phyloP scores from a whole-genome alignment of 2,888 invertebrate species.

The Tenodera sinensis region DNA sequence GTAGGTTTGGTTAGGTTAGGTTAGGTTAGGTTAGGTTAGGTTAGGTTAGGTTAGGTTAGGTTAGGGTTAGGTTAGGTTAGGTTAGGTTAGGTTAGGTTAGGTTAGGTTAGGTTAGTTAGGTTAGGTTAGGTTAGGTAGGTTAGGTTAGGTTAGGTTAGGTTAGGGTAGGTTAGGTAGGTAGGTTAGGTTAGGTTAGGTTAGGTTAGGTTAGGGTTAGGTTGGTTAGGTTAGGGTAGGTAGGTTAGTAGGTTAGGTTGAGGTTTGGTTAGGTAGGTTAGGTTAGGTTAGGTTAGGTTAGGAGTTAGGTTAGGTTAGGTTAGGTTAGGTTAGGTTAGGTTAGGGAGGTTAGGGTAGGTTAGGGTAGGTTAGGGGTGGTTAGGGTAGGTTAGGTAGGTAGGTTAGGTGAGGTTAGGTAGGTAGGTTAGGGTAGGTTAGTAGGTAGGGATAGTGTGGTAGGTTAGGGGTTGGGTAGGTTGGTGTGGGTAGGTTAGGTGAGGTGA shows the following conservation, averaged over 20 bases:
- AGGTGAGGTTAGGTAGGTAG: no score
- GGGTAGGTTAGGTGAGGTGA: no score
- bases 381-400: not conserved
- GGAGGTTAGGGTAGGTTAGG: not conserved
- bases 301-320: no score
- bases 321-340: not conserved
- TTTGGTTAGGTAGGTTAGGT: no score
- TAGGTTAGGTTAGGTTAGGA: no score
- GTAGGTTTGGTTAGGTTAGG: conserved; percentile 27
- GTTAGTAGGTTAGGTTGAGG: not conserved
- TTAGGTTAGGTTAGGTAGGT: conserved; percentile 33
- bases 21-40: not conserved
- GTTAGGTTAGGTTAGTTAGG: conserved; percentile 32
- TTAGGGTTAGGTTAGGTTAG: no score
- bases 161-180: not conserved
- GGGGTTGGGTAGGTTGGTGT: no score
- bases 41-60: no score
- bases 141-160: not conserved
- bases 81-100: conserved; percentile 31
- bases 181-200: not conserved
- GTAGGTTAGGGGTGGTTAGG: not conserved
- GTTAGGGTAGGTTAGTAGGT: no score
- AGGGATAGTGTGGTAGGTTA: no score
- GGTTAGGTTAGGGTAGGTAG: no score
- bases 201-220: no score